Conservation (phyloP, 35 echinoderm and acorn worm genomes). For the Strongylocentrotus purpuratus region DNA sequence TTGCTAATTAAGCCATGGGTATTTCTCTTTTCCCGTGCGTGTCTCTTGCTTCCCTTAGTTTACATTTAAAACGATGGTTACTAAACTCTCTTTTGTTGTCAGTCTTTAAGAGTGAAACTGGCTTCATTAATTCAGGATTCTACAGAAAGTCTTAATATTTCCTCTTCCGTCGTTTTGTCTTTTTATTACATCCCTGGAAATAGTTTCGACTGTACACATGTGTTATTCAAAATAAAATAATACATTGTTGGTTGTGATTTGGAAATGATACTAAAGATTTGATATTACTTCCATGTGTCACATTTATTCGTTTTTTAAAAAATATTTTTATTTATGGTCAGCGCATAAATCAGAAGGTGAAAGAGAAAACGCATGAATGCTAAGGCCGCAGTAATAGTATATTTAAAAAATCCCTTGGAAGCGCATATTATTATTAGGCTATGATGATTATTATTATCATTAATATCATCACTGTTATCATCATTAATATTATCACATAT, state of each 20-base stretch:
- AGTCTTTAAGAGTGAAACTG: not conserved
- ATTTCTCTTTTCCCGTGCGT: no score
- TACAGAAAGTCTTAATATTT: not conserved
- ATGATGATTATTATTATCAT: no score
- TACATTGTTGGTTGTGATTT: not conserved
- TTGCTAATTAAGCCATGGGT: no score
- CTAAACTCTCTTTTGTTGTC: not conserved
- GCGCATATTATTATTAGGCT: no score
- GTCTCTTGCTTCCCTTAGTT: no score
- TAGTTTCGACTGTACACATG: not conserved
- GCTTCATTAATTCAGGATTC: not conserved
- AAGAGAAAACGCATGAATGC: not conserved
- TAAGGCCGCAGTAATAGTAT: no score
- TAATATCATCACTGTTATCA: no score
- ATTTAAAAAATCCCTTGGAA: no score
- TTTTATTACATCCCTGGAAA: slow-evolving; percentile 1
- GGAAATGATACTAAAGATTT: not conserved
- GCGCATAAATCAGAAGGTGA: not conserved
- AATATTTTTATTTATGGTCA: no score
- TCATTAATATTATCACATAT: no score
- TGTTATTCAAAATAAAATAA: not conserved
- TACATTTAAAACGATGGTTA: no score
- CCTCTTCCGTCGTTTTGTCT: not conserved
- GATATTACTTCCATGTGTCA: not conserved
- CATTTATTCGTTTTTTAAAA: not conserved